Percentiles rank a stretch among this genome's conserved stretches.
phyloP scores from a whole-genome alignment of 2,888 invertebrate genomes.

The Machimus rusticus region DNA sequence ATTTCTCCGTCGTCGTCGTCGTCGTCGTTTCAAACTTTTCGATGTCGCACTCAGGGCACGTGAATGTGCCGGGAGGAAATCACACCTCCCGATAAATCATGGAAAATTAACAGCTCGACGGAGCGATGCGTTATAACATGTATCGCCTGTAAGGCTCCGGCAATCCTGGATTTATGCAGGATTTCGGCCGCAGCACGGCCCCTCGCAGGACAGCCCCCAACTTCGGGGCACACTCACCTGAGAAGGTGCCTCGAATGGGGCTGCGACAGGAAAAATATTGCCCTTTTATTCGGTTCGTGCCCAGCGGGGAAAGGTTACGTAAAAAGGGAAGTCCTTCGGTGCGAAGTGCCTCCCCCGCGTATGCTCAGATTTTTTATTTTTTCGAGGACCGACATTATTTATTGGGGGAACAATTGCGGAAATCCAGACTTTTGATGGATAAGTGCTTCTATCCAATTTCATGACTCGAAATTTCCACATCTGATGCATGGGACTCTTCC shows the following conservation, averaged over 20 bases:
- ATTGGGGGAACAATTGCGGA: not conserved
- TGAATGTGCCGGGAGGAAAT: not conserved
- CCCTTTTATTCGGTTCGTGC: not conserved
- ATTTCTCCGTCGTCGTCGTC: not conserved
- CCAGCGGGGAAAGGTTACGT: not conserved
- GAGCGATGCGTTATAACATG: not conserved
- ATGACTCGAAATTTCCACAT: not conserved
- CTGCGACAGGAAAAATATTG: conserved; percentile 6
- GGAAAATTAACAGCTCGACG: not conserved
- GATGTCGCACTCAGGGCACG: not conserved
- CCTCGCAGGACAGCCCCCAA: not conserved
- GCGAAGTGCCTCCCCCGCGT: not conserved
- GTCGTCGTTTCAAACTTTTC: not conserved
- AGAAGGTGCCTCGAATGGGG: not conserved
- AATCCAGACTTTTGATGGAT: not conserved
- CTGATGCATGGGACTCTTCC: not conserved
- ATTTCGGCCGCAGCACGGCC: not conserved
- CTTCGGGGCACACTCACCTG: not conserved
- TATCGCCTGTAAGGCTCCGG: not conserved
- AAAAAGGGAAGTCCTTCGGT: not conserved
- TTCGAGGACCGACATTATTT: not conserved
- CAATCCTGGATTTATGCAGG: not conserved
- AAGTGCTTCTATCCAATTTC: not conserved
- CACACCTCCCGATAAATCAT: conserved; percentile 29
- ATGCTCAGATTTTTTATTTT: not conserved